Base-by-base conservation (phyloP, 1,140 invertebrate genomes). In the Uloborus diversus region DNA sequence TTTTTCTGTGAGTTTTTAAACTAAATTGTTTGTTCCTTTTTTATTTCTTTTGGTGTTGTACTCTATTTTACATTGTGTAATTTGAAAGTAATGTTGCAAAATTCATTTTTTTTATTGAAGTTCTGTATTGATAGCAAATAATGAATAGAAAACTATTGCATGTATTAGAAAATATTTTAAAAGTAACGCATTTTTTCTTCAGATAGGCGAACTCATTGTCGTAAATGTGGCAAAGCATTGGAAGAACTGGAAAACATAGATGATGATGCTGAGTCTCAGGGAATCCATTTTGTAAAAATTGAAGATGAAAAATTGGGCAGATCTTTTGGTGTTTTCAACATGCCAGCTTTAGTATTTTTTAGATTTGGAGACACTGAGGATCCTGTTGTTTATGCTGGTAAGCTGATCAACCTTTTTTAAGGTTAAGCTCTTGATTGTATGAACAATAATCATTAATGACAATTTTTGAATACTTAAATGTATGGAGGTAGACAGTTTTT, bases 1-100 rank as follows among this genome's bases (percentile, higher is more conserved):
- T 95, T 97, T 87, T 95, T 97, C 89, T 97, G 95, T 97, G 89
- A 93, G 94, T 91, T 25, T n/a, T 3, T n/a, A n/a, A n/a, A n/a
- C n/a, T n/a, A n/a, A n/a, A n/a, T n/a, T n/a, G n/a, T n/a, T n/a
- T n/a, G n/a, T n/a, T n/a, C n/a, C n/a, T n/a, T n/a, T n/a, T n/a
- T n/a, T n/a, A n/a, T n/a, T n/a, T n/a, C n/a, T n/a, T n/a, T n/a
- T n/a, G n/a, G n/a, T n/a, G n/a, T n/a, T n/a, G n/a, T n/a, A n/a
- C n/a, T n/a, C n/a, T n/a, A n/a, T n/a, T n/a, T n/a, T n/a, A n/a
- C n/a, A n/a, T n/a, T n/a, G n/a, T n/a, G n/a, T n/a, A n/a, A n/a
- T n/a, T n/a, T n/a, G n/a, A n/a, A n/a, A n/a, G n/a, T n/a, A n/a
- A n/a, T n/a, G n/a, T n/a, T n/a, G n/a, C n/a, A n/a, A n/a, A n/a